Base-by-base conservation (phyloP, 2,797 vertebrate genomes). In the Oophaga sylvatica region DNA sequence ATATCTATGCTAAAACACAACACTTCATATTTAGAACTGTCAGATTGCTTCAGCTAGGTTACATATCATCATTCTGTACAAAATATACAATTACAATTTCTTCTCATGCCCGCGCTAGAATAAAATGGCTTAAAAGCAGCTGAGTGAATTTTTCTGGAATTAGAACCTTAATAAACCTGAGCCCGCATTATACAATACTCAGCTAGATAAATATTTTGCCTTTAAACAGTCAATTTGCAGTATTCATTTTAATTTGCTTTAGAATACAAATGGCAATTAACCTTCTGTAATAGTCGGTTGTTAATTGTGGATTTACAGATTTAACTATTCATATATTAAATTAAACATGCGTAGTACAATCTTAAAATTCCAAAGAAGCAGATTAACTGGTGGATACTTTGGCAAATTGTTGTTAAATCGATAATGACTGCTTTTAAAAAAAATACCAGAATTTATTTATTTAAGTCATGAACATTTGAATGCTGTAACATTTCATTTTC, bases 11-110 rank as follows among this genome's bases (percentile, higher is more conserved):
- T 76, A 87, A 82, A 76, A 87, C 80, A 82, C 57, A 71, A 62
- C 80, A 87, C 70, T 82, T 76, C 75, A 87, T 81, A 87, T 87
- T 87, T 26, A 65, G 81, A 87, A 60, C 86, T 87, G 86, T 87
- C 86, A 87, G 60, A 82, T 82, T 31, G 45, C 70, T 81, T 87
- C 68, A 82, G 86, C 26, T 31, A 41, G 81, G 80, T 77, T 87
- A 82, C 80, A 76, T 81, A 87, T 87, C 80, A 87, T 87, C 70
- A 81, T 87, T 82, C 65, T 12, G 57, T 45, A 76, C 65, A 87
- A 82, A 87, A 87, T 82, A 87, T 80, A 26, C 86, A 87, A 87
- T 87, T 82, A 87, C 68, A 29, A 82, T 82, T 80, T 70, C 68
- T 87, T 81, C 67, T 87, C 85, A 77, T 76, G 65, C 80, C 70